Evolutionary conservation across 2,888 invertebrate species (phyloP).

Genomic region (Serrognathus titanus): DNA sequence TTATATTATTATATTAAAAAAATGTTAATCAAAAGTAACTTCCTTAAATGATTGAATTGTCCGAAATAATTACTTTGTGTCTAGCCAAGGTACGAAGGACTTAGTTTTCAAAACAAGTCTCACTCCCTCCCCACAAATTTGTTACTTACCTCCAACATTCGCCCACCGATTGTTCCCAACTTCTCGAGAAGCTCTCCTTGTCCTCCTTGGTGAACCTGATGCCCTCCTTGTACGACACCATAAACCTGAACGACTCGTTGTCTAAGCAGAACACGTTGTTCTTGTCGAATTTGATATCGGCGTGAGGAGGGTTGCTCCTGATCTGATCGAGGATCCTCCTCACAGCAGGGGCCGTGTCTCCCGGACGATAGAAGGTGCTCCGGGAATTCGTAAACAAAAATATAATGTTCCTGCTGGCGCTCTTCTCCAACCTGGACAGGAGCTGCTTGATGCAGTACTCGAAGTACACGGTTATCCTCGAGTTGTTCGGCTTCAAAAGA

Average conservation of each 20-base stretch:
- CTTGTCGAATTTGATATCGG: constrained; percentile 29
- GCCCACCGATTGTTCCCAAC: constrained; percentile 29
- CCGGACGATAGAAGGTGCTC: constrained; percentile 35
- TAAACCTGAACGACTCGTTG: constrained; percentile 40
- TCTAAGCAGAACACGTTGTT: constrained; percentile 42
- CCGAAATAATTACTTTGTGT: too few relatives aligned
- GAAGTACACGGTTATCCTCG: constrained; percentile 37
- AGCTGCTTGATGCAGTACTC: constrained; percentile 41
- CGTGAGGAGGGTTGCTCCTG: constrained; percentile 27
- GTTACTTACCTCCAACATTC: constrained; percentile 17
- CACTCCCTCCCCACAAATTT: too few relatives aligned
- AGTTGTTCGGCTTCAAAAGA: constrained; percentile 36
- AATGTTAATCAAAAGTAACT: too few relatives aligned
- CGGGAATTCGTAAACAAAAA: constrained; percentile 42
- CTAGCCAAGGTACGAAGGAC: too few relatives aligned
- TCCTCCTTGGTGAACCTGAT: constrained; percentile 22
- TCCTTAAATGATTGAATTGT: too few relatives aligned
- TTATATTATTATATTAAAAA: too few relatives aligned
- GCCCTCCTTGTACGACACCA: constrained; percentile 35
- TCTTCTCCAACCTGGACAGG: constrained; percentile 39
- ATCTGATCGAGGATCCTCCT: constrained; percentile 32
- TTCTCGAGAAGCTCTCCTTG: constrained; percentile 23
- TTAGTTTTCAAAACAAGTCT: too few relatives aligned
- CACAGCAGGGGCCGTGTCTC: constrained; percentile 35
- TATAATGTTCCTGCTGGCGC: constrained; percentile 39